Percentiles rank a stretch among this genome's conserved stretches.
phyloP scores from a whole-genome alignment of 2,888 invertebrate genomes.

The Andrena fulva region DNA sequence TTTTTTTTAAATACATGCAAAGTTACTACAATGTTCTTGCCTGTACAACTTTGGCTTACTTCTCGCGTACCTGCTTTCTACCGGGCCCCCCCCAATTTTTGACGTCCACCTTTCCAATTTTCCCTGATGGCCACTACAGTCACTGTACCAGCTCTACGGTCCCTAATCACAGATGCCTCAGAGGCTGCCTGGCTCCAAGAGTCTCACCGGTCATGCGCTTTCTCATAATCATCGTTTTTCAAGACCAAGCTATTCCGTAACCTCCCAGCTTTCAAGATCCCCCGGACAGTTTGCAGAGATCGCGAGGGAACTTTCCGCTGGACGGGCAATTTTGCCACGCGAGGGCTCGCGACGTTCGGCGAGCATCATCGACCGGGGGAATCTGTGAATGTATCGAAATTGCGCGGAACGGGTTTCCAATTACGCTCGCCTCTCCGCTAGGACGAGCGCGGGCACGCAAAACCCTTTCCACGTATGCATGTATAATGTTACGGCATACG shows the following conservation, averaged over 20 bases:
- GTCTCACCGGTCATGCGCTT: neutral
- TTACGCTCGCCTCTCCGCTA: constrained; percentile 52
- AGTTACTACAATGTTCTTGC: too few relatives aligned
- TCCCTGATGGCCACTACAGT: neutral
- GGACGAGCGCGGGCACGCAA: neutral
- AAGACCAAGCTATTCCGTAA: neutral
- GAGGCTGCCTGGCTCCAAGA: neutral
- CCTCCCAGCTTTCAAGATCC: neutral
- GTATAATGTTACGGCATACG: constrained; percentile 35
- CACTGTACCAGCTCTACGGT: too few relatives aligned
- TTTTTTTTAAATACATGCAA: too few relatives aligned
- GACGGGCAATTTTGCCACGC: constrained; percentile 26
- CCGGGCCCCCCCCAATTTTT: too few relatives aligned
- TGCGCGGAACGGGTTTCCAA: constrained; percentile 67
- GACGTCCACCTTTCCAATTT: neutral
- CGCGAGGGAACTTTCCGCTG: neutral
- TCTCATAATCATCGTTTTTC: neutral
- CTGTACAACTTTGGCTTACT: too few relatives aligned
- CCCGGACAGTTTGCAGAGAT: neutral
- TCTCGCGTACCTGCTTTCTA: too few relatives aligned
- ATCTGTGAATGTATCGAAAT: constrained; percentile 65
- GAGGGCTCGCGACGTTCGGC: constrained; percentile 4
- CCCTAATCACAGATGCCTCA: neutral
- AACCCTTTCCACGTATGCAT: neutral
- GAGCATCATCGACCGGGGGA: constrained; percentile 23